Evolutionary conservation across 2,888 invertebrate species (phyloP).

Genomic region (Disparrhopalites patrizii): DNA sequence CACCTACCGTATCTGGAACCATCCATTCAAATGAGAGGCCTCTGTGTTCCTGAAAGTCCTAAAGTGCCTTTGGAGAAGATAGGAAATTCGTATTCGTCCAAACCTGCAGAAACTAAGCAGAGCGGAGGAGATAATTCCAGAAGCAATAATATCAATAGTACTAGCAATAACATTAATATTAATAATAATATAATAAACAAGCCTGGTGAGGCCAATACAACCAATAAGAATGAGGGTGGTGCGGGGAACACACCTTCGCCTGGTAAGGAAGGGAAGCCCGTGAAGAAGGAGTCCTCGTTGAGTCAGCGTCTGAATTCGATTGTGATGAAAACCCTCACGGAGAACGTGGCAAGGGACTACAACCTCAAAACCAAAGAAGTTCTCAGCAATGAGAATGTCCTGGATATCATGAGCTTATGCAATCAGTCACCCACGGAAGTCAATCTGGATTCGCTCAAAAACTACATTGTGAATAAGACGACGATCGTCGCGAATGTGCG

Average conservation of each 20-base stretch:
- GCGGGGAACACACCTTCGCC: neutral
- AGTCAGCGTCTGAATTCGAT: slow-evolving; percentile 84
- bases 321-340: slow-evolving; percentile 82
- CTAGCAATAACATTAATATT: neutral
- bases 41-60: too few relatives aligned
- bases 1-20: too few relatives aligned
- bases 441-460: slow-evolving; percentile 37
- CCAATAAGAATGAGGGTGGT: neutral
- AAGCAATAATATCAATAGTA: too few relatives aligned
- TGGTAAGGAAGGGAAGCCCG: slow-evolving; percentile 1
- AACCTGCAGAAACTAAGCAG: too few relatives aligned
- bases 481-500: slow-evolving; percentile 37
- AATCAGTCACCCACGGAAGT: slow-evolving; percentile 13
- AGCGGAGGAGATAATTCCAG: too few relatives aligned
- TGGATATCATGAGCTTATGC: slow-evolving; percentile 29
- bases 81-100: too few relatives aligned
- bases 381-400: slow-evolving; percentile 27
- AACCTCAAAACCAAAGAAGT: slow-evolving; percentile 22
- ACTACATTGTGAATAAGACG: slow-evolving; percentile 33
- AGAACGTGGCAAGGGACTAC: slow-evolving; percentile 67
- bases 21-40: too few relatives aligned
- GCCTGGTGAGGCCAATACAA: neutral
- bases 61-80: too few relatives aligned
- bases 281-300: slow-evolving; percentile 55
- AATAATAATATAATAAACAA: neutral